Conservation (phyloP, 1,140 invertebrate species). For the Hetaerina americana region DNA sequence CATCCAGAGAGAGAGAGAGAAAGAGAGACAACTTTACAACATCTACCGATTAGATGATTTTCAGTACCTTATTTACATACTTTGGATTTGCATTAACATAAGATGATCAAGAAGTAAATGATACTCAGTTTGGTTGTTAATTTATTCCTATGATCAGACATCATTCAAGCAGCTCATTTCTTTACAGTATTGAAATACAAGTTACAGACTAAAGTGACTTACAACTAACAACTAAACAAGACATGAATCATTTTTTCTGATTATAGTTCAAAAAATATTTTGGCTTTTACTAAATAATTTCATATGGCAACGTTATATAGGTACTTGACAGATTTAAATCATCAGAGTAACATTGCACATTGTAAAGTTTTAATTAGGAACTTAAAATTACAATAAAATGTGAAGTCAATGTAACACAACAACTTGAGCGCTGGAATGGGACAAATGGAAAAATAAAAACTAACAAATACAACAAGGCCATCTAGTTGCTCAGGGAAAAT, state of each 20-base stretch:
- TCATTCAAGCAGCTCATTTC: conserved; percentile 1
- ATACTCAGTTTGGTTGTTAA: neutral
- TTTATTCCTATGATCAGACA: neutral
- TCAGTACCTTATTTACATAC: neutral
- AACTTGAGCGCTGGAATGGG: neutral
- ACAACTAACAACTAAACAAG: conserved; percentile 3
- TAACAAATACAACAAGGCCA: neutral
- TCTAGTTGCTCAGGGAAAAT: neutral
- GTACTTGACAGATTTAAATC: neutral
- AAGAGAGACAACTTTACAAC: too few species aligned
- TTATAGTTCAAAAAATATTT: conserved; percentile 1
- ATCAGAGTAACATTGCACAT: neutral
- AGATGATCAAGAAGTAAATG: neutral
- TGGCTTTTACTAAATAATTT: neutral
- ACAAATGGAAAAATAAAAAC: neutral
- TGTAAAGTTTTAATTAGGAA: neutral
- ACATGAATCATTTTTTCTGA: neutral
- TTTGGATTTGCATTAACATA: neutral
- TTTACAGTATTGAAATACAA: conserved; percentile 12
- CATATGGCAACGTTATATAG: neutral
- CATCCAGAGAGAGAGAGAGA: too few species aligned
- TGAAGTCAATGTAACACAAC: neutral
- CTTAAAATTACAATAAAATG: neutral
- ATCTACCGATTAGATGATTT: neutral
- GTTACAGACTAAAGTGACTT: conserved; percentile 3